A percentile compares a stretch with the other conserved stretches of the same genome.
Conservation (phyloP, 2,113 vertebrate genomes). For the human region DNA sequence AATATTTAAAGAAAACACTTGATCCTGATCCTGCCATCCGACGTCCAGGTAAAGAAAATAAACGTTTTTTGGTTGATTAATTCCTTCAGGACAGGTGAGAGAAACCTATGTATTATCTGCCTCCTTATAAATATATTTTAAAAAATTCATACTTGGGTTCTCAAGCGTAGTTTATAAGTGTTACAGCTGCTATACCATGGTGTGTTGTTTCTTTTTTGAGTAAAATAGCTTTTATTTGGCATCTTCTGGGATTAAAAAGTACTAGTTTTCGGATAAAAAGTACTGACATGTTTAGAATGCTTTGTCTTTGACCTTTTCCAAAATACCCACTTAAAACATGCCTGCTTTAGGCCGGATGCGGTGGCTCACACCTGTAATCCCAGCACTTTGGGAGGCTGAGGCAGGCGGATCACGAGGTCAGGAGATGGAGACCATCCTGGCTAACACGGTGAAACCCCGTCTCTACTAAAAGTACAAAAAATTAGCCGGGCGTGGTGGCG, state of each 20-base stretch:
- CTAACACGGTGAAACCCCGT: too few relatives aligned
- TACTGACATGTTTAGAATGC: neutral
- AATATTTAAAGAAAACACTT: conserved; percentile 96
- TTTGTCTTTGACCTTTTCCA: conserved; percentile 40
- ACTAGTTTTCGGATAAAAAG: neutral
- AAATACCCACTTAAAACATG: conserved; percentile 10
- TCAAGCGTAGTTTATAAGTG: neutral
- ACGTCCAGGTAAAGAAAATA: conserved; percentile 91
- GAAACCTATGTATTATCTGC: neutral
- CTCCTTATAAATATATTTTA: neutral
- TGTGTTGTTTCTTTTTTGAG: neutral
- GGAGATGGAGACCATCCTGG: too few relatives aligned
- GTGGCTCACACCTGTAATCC: too few relatives aligned
- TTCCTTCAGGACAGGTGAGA: conserved; percentile 14
- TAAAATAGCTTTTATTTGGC: conserved; percentile 49
- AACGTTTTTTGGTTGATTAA: neutral
- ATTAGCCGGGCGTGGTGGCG: too few relatives aligned
- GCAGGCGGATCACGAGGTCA: too few relatives aligned
- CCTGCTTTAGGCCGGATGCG: neutral
- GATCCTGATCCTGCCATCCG: conserved; percentile 96
- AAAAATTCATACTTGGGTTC: conserved; percentile 8
- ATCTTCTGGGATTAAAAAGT: neutral
- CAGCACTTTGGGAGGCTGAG: too few relatives aligned
- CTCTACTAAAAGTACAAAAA: too few relatives aligned
- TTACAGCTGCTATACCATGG: neutral